phyloP scores from a whole-genome alignment of 2,113 vertebrate genomes.

The Sphaerodactylus townsendi region DNA sequence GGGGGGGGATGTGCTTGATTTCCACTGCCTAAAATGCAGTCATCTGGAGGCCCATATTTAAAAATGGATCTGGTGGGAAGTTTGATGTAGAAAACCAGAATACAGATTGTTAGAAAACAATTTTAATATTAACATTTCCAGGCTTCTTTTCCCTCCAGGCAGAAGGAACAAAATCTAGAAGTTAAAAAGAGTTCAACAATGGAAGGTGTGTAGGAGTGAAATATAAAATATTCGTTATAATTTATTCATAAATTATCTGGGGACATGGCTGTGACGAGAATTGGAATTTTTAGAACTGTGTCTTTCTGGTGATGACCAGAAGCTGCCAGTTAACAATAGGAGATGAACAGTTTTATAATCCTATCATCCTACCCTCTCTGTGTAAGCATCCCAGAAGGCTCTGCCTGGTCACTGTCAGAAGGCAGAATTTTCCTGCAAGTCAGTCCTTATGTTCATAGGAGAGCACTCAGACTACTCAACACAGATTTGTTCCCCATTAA shows the following conservation, averaged over 20 bases:
- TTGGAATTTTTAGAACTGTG: neutral
- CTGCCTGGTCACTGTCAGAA: too few relatives aligned
- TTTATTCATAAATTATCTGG: neutral
- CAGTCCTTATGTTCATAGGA: too few relatives aligned
- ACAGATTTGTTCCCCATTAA: too few relatives aligned
- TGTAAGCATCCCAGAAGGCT: too few relatives aligned
- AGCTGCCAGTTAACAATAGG: neutral
- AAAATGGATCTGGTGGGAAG: neutral
- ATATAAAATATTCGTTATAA: neutral
- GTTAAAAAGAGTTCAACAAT: neutral
- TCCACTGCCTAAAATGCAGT: neutral
- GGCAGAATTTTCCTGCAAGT: too few relatives aligned
- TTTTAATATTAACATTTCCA: neutral
- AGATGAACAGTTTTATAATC: neutral
- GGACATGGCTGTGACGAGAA: neutral
- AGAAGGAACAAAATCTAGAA: neutral
- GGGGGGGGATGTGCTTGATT: neutral
- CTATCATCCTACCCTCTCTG: too few relatives aligned
- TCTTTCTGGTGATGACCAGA: too few relatives aligned
- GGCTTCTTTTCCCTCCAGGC: neutral
- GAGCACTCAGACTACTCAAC: too few relatives aligned
- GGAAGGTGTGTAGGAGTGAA: neutral
- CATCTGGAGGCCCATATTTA: neutral
- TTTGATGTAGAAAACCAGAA: neutral
- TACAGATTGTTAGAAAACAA: neutral